A percentile compares a stretch with the other conserved stretches of the same genome.
Conservation (phyloP, 2,113 vertebrate genomes). For the Paramormyrops kingsleyae region DNA sequence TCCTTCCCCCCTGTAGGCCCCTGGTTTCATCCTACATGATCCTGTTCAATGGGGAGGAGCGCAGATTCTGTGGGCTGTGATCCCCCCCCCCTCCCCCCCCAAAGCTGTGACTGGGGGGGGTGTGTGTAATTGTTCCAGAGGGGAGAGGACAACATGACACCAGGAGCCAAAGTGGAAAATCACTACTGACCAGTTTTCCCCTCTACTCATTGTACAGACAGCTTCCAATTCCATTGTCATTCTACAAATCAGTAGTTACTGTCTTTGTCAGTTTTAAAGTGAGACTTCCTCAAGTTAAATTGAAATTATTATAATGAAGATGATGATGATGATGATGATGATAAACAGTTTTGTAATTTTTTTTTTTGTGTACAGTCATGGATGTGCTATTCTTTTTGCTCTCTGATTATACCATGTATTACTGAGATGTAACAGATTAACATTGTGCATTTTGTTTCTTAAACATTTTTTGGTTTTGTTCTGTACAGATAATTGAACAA, state of each 20-base stretch:
- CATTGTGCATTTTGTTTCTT: slow-evolving; percentile 74
- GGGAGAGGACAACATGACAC: slow-evolving; percentile 7
- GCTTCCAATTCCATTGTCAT: slow-evolving; percentile 26
- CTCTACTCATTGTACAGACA: slow-evolving; percentile 1
- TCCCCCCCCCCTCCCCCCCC: not conserved
- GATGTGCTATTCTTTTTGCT: slow-evolving; percentile 54
- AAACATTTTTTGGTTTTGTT: slow-evolving; percentile 49
- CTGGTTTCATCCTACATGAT: not conserved
- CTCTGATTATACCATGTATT: slow-evolving; percentile 72
- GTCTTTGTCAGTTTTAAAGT: slow-evolving; percentile 33
- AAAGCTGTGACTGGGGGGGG: not conserved
- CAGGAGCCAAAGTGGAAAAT: slow-evolving; percentile 10
- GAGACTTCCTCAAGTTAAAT: slow-evolving; percentile 30
- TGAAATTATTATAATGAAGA: slow-evolving; percentile 28
- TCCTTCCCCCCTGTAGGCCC: too few species aligned
- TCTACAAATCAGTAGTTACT: slow-evolving; percentile 23
- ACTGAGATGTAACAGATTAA: slow-evolving; percentile 73
- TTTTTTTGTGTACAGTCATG: slow-evolving; percentile 63
- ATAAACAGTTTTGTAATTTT: slow-evolving; percentile 57
- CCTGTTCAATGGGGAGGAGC: not conserved
- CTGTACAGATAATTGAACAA: slow-evolving; percentile 89
- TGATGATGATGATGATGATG: not conserved
- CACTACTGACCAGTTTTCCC: slow-evolving; percentile 13
- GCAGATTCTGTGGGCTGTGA: not conserved
- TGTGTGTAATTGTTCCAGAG: not conserved